Evolutionary conservation across 2,113 vertebrate genomes (phyloP).

Genomic region (Alces alces): DNA sequence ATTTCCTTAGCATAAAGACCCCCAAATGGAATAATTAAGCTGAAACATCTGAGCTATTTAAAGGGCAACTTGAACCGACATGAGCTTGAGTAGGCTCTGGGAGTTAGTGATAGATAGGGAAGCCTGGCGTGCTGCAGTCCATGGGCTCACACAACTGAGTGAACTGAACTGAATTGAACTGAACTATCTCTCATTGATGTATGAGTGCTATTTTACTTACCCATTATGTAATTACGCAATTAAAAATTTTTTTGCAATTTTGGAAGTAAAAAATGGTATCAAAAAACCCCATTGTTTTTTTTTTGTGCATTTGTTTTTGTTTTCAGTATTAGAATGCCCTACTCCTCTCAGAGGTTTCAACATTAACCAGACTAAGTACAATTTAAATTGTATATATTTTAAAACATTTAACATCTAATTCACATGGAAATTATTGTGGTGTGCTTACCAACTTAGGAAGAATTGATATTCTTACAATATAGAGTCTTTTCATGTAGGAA

Average conservation of each 20-base stretch:
- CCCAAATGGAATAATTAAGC: neutral
- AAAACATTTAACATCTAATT: neutral
- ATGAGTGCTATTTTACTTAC: neutral
- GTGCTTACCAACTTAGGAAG: neutral
- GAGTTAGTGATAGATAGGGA: neutral
- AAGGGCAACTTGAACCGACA: neutral
- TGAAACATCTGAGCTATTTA: neutral
- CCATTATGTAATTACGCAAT: neutral
- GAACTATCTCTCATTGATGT: neutral
- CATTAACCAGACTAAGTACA: neutral
- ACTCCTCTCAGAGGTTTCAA: neutral
- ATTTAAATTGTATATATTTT: neutral
- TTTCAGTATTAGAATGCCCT: neutral
- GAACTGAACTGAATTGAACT: neutral
- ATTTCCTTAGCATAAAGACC: neutral
- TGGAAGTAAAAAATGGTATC: neutral
- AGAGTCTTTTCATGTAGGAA: neutral
- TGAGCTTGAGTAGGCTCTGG: neutral
- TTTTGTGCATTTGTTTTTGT: fast-evolving
- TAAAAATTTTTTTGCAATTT: neutral
- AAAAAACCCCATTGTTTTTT: neutral
- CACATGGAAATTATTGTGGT: neutral
- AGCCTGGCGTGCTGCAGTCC: neutral
- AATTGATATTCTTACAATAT: neutral
- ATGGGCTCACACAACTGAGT: neutral